Conservation (phyloP, 2,888 invertebrate species). For the Hirtodrosophila histrioides region DNA sequence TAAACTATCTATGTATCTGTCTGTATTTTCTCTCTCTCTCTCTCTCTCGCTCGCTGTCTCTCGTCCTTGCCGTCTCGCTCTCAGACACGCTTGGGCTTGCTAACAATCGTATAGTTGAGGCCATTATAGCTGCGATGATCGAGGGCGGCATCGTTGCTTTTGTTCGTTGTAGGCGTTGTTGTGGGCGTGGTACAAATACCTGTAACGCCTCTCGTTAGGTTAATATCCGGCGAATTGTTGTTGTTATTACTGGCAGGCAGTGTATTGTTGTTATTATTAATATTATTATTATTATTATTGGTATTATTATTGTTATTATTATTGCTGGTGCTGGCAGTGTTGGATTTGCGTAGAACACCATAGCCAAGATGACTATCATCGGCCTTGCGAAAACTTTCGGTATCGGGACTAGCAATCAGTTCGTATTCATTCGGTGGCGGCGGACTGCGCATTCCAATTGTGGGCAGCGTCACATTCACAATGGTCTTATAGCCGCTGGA, state of each 20-base stretch:
- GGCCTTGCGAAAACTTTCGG: conserved; percentile 89
- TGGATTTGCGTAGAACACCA: conserved; percentile 90
- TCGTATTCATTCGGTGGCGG: conserved; percentile 90
- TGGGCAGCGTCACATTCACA: conserved; percentile 86
- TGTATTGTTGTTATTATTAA: conserved; percentile 32
- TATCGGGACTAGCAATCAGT: conserved; percentile 88
- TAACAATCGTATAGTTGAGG: conserved; percentile 92
- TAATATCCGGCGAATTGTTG: conserved; percentile 15
- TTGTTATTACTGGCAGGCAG: conserved; percentile 37
- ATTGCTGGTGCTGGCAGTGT: conserved; percentile 52
- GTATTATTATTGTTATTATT: conserved; percentile 31
- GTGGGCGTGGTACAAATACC: conserved; percentile 31
- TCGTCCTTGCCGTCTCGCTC: background rate
- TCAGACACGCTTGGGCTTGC: conserved; percentile 92
- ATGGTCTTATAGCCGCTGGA: conserved; percentile 90
- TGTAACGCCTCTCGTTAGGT: conserved; percentile 9
- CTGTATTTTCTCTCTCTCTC: conserved; percentile 48
- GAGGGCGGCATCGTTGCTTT: conserved; percentile 84
- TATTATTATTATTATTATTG: conserved; percentile 15
- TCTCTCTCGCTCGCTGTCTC: background rate
- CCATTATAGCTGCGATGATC: conserved; percentile 90
- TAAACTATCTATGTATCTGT: conserved; percentile 38
- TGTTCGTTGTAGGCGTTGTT: conserved; percentile 61
- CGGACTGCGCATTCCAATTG: conserved; percentile 72
- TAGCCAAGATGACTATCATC: conserved; percentile 93